A percentile compares a stretch with the other conserved stretches of the same genome.
Evolutionary conservation across 2,797 vertebrate species (phyloP).

Genomic region (Muscicapa comitata): DNA sequence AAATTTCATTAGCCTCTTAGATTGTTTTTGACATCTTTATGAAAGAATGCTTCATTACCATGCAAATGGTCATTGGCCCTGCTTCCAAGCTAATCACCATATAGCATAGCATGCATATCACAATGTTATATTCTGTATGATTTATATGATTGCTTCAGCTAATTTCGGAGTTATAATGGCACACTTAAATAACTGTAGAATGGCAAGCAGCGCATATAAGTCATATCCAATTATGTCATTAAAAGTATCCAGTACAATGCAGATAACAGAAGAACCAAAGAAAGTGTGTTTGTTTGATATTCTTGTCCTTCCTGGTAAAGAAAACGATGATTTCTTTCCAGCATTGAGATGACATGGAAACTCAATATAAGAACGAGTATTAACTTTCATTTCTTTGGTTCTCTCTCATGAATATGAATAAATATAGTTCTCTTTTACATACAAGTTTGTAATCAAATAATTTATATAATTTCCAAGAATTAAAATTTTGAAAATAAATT

Average conservation of each 20-base stretch:
- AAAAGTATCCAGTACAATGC: not conserved
- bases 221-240: not conserved
- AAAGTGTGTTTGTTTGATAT: not conserved
- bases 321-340: not conserved
- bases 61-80: constrained; percentile 18
- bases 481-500: not conserved
- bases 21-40: constrained; percentile 54
- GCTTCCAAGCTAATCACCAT: constrained; percentile 6
- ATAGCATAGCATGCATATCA: not conserved
- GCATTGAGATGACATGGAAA: not conserved
- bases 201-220: not conserved
- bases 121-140: not conserved
- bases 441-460: not conserved
- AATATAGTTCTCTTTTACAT: not conserved
- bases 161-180: constrained; percentile 3
- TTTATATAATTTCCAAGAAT: not conserved
- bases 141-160: constrained; percentile 14
- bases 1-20: constrained; percentile 57
- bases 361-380: not conserved
- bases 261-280: not conserved
- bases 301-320: not conserved
- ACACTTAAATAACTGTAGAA: not conserved
- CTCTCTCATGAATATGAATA: not conserved
- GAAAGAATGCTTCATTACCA: constrained; percentile 49
- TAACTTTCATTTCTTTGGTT: not conserved